Percentiles rank a stretch among this genome's conserved stretches.
Evolutionary conservation across 2,888 invertebrate species (phyloP).

Genomic region (Lottia gigantea): DNA sequence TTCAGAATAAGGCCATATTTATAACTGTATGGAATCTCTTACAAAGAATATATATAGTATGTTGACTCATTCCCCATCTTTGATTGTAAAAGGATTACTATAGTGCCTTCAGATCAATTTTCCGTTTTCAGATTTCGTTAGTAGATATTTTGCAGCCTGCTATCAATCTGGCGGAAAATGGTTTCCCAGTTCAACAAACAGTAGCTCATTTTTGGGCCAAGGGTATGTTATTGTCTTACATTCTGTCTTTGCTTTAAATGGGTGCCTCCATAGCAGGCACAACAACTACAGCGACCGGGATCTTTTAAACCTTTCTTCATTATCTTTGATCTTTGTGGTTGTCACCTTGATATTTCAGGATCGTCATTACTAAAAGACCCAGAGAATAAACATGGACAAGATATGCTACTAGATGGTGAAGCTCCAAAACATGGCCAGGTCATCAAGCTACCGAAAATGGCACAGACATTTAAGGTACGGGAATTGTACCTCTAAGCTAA

Average conservation of each 20-base stretch:
- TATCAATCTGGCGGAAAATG: slow-evolving; percentile 61
- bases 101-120: neutral
- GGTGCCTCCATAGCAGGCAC: no score
- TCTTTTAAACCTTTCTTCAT: no score
- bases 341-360: slow-evolving; percentile 33
- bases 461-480: slow-evolving; percentile 53
- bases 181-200: slow-evolving; percentile 59
- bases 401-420: slow-evolving; percentile 61
- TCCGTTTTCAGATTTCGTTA: slow-evolving; percentile 48
- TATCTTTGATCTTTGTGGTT: no score
- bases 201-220: slow-evolving; percentile 51
- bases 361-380: slow-evolving; percentile 33
- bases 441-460: slow-evolving; percentile 59
- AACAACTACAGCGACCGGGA: no score
- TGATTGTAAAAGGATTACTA: no score
- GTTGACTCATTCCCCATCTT: no score
- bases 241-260: no score
- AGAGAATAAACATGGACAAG: slow-evolving; percentile 54
- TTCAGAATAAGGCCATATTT: neutral
- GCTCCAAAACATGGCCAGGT: slow-evolving; percentile 66
- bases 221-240: slow-evolving; percentile 32
- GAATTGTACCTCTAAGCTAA: neutral
- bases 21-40: slow-evolving; percentile 1
- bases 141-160: slow-evolving; percentile 57
- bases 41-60: no score